Base-by-base conservation (phyloP, 2,113 vertebrate species). In the Calcarius ornatus region DNA sequence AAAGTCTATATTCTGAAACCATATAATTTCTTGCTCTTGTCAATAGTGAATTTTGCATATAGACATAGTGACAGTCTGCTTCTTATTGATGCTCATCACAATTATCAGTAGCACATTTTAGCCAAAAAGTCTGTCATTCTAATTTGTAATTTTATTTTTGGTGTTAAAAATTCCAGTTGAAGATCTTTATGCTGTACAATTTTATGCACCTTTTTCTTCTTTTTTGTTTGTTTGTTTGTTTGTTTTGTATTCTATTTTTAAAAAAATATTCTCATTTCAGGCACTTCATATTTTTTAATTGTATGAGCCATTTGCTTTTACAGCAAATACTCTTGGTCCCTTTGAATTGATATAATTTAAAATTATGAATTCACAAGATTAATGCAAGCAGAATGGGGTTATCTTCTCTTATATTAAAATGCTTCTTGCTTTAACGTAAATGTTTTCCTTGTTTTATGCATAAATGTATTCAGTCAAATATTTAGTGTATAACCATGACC, bases 111-210 rank as follows among this genome's bases (percentile, higher is more conserved):
- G 10, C 13, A 42, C 15, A 53, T 48, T 69, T 77, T 10, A 57
- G 4, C 11, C 43, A 9, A 51, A 40, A 60, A 16, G 33, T 31
- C 7, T 50, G 27, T 43, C 11, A 50, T 21, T 13, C 5, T 25
- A 19, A 22, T 69, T 25, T 70, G 54, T 0, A 2, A 1, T 10
- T 1, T 10, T 45, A 25, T 33, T 37, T 37, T 37, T 37, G 10
- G 1, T 65, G 7, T 42, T 70, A 81, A 64, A 51, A 68, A 16
- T 35, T 56, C 1, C 13, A 27, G 6, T 20, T 40, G 5, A 3
- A 15, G 15, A 21, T 60, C 12, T 79, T 42, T 21, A 12, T 28
- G 4, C 6, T 47, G 10, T n/a, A 17, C 6, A 28, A 2, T 1
- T 50, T 75, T 16, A 38, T 31, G 21, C 23, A 10, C 5, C 15